These are phyloP conservation scores for Takifugu flavidus DNA, from an alignment of 2,113 vertebrate species.

Conservation along the genomic window DNA sequence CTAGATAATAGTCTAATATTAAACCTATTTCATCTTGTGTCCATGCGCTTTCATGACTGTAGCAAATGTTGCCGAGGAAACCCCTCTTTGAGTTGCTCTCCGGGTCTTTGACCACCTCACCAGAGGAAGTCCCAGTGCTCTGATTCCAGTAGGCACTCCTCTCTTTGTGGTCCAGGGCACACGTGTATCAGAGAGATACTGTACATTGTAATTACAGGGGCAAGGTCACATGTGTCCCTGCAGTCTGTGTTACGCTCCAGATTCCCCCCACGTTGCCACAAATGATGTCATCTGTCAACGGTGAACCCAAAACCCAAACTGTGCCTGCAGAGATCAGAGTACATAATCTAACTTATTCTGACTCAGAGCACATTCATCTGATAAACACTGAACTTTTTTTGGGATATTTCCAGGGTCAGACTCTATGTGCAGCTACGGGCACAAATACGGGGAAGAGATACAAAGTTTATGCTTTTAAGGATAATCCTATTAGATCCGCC, in stretches of 20 bases:
- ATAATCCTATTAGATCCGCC: conserved; percentile 52
- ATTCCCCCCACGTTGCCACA: conserved; percentile 30
- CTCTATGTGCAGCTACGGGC: conserved; percentile 16
- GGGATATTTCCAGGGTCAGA: background rate
- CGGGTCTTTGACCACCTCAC: conserved; percentile 25
- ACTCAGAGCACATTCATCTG: background rate
- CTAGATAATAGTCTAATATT: background rate
- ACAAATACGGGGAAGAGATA: conserved; percentile 15
- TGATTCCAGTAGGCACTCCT: conserved; percentile 45
- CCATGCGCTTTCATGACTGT: conserved; percentile 6
- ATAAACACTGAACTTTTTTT: background rate
- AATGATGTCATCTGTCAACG: conserved; percentile 31
- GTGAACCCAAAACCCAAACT: conserved; percentile 11
- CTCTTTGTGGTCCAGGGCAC: conserved; percentile 42
- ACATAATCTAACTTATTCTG: too few species aligned
- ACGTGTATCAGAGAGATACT: conserved; percentile 32
- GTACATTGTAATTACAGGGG: conserved; percentile 41
- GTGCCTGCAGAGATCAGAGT: background rate
- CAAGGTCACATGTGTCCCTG: conserved; percentile 53
- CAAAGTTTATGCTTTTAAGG: conserved; percentile 15
- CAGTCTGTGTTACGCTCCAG: conserved; percentile 45
- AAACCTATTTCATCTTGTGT: background rate
- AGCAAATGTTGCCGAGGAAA: conserved; percentile 51
- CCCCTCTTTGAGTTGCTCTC: conserved; percentile 32
- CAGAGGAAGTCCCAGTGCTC: conserved; percentile 58